Evolutionary conservation across 2,113 vertebrate genomes (phyloP).

Genomic region (Bubalus kerabau): DNA sequence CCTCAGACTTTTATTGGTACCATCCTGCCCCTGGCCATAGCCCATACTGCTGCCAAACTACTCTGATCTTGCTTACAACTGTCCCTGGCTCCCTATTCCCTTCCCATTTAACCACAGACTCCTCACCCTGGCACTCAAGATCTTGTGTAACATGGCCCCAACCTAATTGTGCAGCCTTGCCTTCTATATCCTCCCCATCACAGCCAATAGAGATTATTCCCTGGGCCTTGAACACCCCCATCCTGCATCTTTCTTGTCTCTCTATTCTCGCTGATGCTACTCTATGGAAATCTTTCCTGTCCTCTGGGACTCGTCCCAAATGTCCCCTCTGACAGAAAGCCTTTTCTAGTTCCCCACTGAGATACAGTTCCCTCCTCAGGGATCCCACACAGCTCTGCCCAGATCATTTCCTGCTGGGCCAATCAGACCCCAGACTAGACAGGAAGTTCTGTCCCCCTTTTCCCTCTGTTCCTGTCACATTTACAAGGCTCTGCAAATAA

Average conservation of each 20-base stretch:
- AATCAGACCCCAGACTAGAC: neutral
- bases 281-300: neutral
- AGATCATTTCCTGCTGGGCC: neutral
- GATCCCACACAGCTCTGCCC: neutral
- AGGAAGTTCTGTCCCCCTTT: neutral
- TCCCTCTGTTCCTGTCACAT: neutral
- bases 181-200: neutral
- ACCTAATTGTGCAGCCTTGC: no score
- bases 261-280: neutral
- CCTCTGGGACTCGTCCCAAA: neutral
- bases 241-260: neutral
- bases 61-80: neutral
- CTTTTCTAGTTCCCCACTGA: neutral
- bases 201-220: neutral
- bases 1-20: neutral
- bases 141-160: neutral
- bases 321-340: neutral
- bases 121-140: neutral
- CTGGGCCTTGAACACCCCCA: neutral
- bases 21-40: no score
- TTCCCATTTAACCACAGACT: neutral
- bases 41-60: neutral
- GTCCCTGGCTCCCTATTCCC: neutral
- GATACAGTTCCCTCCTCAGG: rapidly evolving
- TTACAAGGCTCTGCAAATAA: neutral